These are phyloP conservation scores for Drosophila anomelani DNA, from an alignment of 2,888 invertebrate species.

Conservation along the genomic window DNA sequence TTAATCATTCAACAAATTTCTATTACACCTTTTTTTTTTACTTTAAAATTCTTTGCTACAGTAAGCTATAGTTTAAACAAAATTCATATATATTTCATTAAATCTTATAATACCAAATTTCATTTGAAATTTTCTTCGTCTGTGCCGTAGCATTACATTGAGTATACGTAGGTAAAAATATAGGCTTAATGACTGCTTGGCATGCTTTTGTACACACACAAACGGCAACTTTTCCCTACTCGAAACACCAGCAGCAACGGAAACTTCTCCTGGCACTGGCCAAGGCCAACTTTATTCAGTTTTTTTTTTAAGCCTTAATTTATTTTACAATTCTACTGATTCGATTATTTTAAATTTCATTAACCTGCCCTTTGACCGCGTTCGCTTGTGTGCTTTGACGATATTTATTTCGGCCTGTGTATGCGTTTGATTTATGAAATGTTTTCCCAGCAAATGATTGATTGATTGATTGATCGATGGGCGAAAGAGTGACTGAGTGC, in stretches of 20 bases:
- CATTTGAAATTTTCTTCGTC: slow-evolving; percentile 27
- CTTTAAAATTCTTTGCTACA: neutral
- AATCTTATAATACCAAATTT: no score
- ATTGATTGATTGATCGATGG: slow-evolving; percentile 49
- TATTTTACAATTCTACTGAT: slow-evolving; percentile 37
- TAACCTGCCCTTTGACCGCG: slow-evolving; percentile 15
- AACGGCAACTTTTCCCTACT: slow-evolving; percentile 24
- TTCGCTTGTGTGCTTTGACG: slow-evolving; percentile 15
- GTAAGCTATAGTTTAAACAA: neutral
- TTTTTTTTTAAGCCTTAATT: slow-evolving; percentile 13
- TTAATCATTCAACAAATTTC: no score
- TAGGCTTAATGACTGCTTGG: slow-evolving; percentile 44
- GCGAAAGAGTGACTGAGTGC: slow-evolving; percentile 29
- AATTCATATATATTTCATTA: no score
- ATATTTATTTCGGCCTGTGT: slow-evolving; percentile 13
- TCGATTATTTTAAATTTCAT: slow-evolving; percentile 33
- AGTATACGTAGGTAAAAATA: slow-evolving; percentile 13
- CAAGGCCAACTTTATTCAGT: slow-evolving; percentile 32
- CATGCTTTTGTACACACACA: slow-evolving; percentile 24
- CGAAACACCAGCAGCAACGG: slow-evolving; percentile 1
- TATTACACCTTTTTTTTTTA: no score
- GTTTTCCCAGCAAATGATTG: slow-evolving; percentile 41
- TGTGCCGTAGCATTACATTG: slow-evolving; percentile 27
- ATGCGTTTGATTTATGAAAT: slow-evolving; percentile 42
- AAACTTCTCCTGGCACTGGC: slow-evolving; percentile 10